Conservation (phyloP, 2,113 vertebrate species). For the Syngnathoides biaculeatus region DNA sequence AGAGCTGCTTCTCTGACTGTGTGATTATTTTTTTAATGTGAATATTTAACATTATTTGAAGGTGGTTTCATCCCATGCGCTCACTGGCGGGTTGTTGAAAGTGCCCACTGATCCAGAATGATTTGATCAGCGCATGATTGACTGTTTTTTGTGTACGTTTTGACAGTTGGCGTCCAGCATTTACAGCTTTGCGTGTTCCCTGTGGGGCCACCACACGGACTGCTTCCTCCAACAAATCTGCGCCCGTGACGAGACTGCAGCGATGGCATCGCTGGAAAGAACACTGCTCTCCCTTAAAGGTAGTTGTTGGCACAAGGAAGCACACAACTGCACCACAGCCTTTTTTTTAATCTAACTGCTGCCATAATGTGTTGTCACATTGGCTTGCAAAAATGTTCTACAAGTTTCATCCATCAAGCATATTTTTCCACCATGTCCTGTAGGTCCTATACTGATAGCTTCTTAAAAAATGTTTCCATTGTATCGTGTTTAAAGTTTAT, state of each 20-base stretch:
- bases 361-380: background rate
- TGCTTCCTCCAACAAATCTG: constrained; percentile 88
- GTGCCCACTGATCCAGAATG: constrained; percentile 15
- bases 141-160: constrained; percentile 51
- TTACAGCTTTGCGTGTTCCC: constrained; percentile 91
- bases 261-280: constrained; percentile 86
- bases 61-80: background rate
- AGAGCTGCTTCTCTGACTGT: background rate
- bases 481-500: background rate
- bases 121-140: constrained; percentile 27
- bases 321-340: background rate
- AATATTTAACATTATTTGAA: background rate
- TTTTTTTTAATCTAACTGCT: background rate
- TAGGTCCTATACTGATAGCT: too few relatives aligned
- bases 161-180: constrained; percentile 90
- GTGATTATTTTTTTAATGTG: background rate
- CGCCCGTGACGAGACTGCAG: constrained; percentile 75
- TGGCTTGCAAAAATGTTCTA: background rate
- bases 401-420: background rate
- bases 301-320: constrained; percentile 45
- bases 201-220: constrained; percentile 97
- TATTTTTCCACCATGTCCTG: background rate
- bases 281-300: constrained; percentile 94
- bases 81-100: constrained; percentile 7
- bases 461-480: background rate